phyloP scores from a whole-genome alignment of 2,888 invertebrate species.

The Baronia brevicornis region DNA sequence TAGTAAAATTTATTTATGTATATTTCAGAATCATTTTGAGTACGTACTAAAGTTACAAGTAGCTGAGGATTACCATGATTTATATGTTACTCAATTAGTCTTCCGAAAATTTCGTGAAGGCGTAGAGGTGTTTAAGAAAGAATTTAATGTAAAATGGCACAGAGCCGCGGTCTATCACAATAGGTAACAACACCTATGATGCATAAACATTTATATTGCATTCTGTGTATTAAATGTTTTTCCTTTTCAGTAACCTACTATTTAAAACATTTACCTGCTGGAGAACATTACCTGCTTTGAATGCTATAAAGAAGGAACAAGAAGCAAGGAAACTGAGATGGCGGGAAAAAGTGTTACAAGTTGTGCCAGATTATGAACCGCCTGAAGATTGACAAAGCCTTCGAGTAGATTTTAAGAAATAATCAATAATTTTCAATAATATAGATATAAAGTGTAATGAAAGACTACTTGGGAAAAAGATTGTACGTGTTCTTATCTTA shows the following conservation, averaged over 20 bases:
- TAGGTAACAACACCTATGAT: conserved; percentile 41
- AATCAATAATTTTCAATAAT: too few relatives aligned
- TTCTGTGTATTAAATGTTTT: conserved; percentile 1
- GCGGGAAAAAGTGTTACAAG: conserved; percentile 82
- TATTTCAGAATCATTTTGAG: conserved; percentile 59
- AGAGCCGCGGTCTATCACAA: conserved; percentile 62
- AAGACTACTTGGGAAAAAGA: too few relatives aligned
- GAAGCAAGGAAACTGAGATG: conserved; percentile 81
- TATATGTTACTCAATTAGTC: conserved; percentile 70
- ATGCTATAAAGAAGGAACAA: conserved; percentile 79
- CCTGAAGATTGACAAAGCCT: conserved; percentile 63
- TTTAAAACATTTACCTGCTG: conserved; percentile 70
- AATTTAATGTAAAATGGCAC: conserved; percentile 61
- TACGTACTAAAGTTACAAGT: conserved; percentile 77
- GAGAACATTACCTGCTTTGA: conserved; percentile 79
- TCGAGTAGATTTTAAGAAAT: too few relatives aligned
- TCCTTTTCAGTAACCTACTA: conserved; percentile 48
- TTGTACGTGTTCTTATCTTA: too few relatives aligned
- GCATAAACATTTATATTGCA: neutral
- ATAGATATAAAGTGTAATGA: too few relatives aligned
- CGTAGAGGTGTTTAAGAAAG: conserved; percentile 52
- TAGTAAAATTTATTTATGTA: conserved; percentile 3
- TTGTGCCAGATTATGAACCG: conserved; percentile 81
- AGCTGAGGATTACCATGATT: conserved; percentile 82
- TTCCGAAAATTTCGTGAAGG: conserved; percentile 69